These are phyloP conservation scores for Epinephelus fuscoguttatus DNA, from an alignment of 2,113 vertebrate species.

Conservation along the genomic window DNA sequence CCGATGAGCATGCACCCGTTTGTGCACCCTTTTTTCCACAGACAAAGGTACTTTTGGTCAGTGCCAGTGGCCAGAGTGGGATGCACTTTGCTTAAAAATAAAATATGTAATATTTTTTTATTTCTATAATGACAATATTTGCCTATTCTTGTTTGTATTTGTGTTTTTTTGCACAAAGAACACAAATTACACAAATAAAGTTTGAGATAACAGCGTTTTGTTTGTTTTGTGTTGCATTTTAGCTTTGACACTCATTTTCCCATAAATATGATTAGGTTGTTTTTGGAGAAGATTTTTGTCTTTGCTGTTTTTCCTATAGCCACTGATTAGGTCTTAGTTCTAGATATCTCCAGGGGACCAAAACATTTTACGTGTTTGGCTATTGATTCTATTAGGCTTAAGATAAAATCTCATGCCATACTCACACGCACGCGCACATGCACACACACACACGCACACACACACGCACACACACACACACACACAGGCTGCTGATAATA, in stretches of 20 bases:
- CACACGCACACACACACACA: background rate
- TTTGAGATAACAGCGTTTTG: background rate
- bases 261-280: background rate
- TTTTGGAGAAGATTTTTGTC: background rate
- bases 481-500: slow-evolving; percentile 16
- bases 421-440: background rate
- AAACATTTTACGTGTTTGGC: background rate
- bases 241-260: background rate
- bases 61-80: background rate
- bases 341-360: background rate
- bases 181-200: no score
- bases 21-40: background rate
- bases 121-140: background rate
- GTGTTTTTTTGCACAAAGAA: background rate
- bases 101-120: background rate
- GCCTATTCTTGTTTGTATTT: background rate
- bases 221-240: background rate
- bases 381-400: slow-evolving; percentile 17
- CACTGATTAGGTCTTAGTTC: background rate
- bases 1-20: background rate
- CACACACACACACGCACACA: background rate
- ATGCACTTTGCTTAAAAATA: background rate
- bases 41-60: background rate
- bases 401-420: background rate
- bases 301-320: background rate